Evolutionary conservation across 30 jellyfish, hydroid and myxozoan species (phyloP), one percentile per base, ranked within the genome.

Genomic region (Sanderia malayensis): DNA sequence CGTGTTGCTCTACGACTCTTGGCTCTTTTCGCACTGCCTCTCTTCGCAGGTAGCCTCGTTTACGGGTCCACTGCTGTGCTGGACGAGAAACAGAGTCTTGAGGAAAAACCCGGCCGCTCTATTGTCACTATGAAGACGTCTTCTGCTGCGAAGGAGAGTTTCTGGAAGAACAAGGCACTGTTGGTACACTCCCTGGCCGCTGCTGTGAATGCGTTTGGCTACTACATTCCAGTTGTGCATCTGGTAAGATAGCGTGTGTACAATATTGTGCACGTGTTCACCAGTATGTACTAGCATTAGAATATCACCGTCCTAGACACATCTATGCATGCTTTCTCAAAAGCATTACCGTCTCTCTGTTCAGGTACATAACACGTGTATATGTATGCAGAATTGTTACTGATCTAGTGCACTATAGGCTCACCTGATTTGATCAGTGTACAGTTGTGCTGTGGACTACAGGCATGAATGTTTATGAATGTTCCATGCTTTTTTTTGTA

Each of bases 191-290:
- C 72, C 61, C 26, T 70, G 22, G 84, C 92, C 23, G 21, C 68
- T 23, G 64, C 83, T 74, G 62, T 80, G 79, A 44, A 55, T 46
- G 83, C 77, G 3, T 80, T 80, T 58, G 92, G 92, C 11, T 70
- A 67, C 34, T 80, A 80, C 92, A 58, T 80, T 1, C 92, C 92
- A 8, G 62, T 78, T 44, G 92, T 80, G 19, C 92, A 80, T 19
- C 33, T 80, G 92, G 92, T 80, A 57, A 49, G 92, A 37, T 37
- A 37, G 6, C 52, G 52, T 37, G 13, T 37, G 52, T 37, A 37
- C 71, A 59, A 20, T n/a, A n/a, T n/a, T n/a, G 25, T 17, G 44
- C 10, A 9, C 71, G 25, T 59, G 21, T 20, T 4, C 17, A 59
- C 37, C 71, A 59, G 29, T 59, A 59, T 59, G 52, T 25, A 59